These are phyloP conservation scores for Frankliniella fusca DNA, from an alignment of 2,888 invertebrate species.

Conservation along the genomic window DNA sequence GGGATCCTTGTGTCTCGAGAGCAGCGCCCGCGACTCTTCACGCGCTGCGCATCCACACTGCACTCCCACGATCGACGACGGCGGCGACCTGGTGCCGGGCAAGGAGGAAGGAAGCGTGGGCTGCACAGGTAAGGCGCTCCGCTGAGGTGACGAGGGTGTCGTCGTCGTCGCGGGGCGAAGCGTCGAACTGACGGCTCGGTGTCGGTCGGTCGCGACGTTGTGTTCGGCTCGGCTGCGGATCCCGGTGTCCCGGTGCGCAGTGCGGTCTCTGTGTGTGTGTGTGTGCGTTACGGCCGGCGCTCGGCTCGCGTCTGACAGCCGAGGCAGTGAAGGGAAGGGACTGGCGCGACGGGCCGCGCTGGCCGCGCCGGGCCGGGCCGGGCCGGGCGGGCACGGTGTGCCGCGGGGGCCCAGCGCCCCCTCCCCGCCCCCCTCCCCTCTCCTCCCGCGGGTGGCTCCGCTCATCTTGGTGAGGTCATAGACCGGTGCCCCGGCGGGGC, in stretches of 20 bases:
- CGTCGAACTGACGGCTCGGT: background rate
- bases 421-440: background rate
- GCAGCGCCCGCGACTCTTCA: too few species aligned
- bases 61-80: too few species aligned
- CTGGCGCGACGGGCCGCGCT: background rate
- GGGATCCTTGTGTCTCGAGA: too few species aligned
- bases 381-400: background rate
- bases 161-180: background rate
- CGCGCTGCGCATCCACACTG: too few species aligned
- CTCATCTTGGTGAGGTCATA: conserved; percentile 14
- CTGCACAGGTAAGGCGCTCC: background rate
- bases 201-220: background rate
- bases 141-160: background rate
- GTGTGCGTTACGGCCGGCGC: background rate
- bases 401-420: background rate
- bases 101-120: too few species aligned
- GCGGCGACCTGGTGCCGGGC: too few species aligned
- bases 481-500: conserved; percentile 2
- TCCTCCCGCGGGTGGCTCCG: background rate
- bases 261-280: background rate
- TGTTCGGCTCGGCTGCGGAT: background rate
- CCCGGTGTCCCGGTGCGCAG: background rate
- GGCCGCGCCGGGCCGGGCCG: background rate
- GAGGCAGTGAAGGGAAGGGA: background rate
- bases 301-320: background rate